Evolutionary conservation across 2,888 invertebrate species (phyloP).

Genomic region (Melangyna quadrimaculata): DNA sequence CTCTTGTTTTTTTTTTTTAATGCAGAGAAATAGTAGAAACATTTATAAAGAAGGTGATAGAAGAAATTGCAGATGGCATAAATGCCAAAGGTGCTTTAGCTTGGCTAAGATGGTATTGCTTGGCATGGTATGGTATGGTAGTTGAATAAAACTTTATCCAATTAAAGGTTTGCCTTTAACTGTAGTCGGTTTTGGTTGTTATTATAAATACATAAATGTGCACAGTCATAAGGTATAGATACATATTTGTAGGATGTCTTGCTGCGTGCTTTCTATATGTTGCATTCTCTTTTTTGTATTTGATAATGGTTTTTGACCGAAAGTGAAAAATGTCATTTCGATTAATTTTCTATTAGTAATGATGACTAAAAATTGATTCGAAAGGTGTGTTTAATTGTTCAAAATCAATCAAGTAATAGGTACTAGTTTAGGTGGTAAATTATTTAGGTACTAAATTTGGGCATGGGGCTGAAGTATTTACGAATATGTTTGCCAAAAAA

Average conservation of each 20-base stretch:
- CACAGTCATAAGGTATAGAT: neutral
- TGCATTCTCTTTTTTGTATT: neutral
- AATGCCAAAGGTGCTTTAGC: slow-evolving; percentile 31
- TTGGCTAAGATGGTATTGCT: neutral
- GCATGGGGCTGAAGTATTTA: neutral
- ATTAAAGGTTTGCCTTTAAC: slow-evolving; percentile 37
- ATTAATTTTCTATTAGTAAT: slow-evolving; percentile 18
- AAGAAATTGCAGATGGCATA: slow-evolving; percentile 36
- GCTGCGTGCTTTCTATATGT: slow-evolving; percentile 36
- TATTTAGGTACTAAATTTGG: neutral
- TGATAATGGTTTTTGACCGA: slow-evolving; percentile 42
- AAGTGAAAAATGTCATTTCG: slow-evolving; percentile 52
- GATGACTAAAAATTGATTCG: slow-evolving; percentile 15
- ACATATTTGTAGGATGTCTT: slow-evolving; percentile 41
- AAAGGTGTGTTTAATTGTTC: slow-evolving; percentile 26
- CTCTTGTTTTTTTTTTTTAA: slow-evolving; percentile 19
- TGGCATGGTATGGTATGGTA: neutral
- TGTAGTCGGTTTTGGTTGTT: neutral
- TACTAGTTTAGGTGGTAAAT: slow-evolving; percentile 6
- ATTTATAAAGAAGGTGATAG: neutral
- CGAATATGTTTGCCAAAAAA: neutral
- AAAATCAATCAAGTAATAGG: slow-evolving; percentile 29
- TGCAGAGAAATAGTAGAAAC: slow-evolving; percentile 1
- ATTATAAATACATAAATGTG: too few species aligned
- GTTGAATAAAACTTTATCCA: slow-evolving; percentile 48